Conservation (phyloP, 1,140 invertebrate genomes). For the Aporrectodea caliginosa region DNA sequence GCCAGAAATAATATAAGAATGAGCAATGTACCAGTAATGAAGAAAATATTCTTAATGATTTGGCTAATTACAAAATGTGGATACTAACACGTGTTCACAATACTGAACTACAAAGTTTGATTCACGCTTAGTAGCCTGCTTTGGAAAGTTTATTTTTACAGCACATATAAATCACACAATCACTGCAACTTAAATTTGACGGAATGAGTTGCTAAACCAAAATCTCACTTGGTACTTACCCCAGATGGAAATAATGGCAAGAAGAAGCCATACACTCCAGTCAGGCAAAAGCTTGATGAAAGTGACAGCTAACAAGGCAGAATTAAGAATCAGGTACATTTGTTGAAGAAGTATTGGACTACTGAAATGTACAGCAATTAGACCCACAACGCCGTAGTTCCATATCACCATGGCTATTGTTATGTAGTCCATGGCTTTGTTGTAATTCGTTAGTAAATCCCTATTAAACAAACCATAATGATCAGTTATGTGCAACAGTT, state of each 20-base stretch:
- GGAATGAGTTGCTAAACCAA: no score
- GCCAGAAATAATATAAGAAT: no score
- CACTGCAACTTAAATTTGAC: neutral
- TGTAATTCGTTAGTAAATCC: constrained; percentile 86
- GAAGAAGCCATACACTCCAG: constrained; percentile 96
- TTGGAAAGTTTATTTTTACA: no score
- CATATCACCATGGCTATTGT: constrained; percentile 83
- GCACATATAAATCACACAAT: neutral
- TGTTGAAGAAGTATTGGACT: constrained; percentile 90
- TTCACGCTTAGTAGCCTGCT: no score
- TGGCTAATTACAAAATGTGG: no score
- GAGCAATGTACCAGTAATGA: no score
- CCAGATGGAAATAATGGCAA: constrained; percentile 96
- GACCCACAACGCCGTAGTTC: constrained; percentile 96
- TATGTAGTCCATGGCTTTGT: constrained; percentile 91
- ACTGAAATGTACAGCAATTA: constrained; percentile 98
- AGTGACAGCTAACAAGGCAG: constrained; percentile 93
- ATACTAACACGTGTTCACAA: no score
- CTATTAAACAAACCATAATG: constrained; percentile 58
- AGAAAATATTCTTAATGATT: no score
- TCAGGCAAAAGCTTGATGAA: constrained; percentile 99
- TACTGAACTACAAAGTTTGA: no score
- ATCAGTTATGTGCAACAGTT: neutral
- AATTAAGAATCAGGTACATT: constrained; percentile 92
- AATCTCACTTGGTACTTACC: constrained; percentile 63